Evolutionary conservation across 2,113 vertebrate genomes (phyloP), one percentile per base, ranked within the genome.

Genomic region (Equus przewalskii): DNA sequence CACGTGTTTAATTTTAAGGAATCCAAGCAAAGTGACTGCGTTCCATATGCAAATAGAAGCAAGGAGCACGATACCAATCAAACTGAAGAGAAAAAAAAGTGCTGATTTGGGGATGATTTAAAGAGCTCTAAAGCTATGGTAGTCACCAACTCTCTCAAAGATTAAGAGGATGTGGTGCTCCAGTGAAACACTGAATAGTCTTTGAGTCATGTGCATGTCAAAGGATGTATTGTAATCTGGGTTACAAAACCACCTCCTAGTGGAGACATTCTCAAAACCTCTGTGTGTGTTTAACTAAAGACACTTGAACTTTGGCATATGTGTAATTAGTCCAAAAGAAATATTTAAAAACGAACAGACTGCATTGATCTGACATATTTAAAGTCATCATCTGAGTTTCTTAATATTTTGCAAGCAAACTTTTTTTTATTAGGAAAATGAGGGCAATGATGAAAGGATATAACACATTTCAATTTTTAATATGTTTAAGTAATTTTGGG

Each of bases 1-100:
- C 49, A 3, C 1, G 15, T 89, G 72, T 60, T 96, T 91, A 21
- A 78, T 82, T 97, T 83, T 54, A 54, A 91, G 72, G 19, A 89
- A 70, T 78, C 19, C 14, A 54, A 85, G 15, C 6, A 78, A 96
- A 80, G 22, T 87, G 41, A 60, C 30, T 85, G 60, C 69, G 13
- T 78, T 51, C 15, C 24, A 2, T n/a, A 33, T 62, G 18, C 16
- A 91, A n/a, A 80, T 22, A 84, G 14, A 91, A 81, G 0, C 9
- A 81, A 75, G 58, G 7, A 86, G 10, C 3, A 69, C 90, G 22
- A n/a, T 30, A 83, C 22, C 21, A 91, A 28, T 72, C 26, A 86
- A 87, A 79, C 16, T 60, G 49, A 58, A 16, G 24, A 89, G 41
- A 72, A 72, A 15, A 33, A 54, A 41, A 28, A 81, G 5, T 8